phyloP scores from a whole-genome alignment of 1,140 invertebrate genomes.

The Brachystomella parvula region DNA sequence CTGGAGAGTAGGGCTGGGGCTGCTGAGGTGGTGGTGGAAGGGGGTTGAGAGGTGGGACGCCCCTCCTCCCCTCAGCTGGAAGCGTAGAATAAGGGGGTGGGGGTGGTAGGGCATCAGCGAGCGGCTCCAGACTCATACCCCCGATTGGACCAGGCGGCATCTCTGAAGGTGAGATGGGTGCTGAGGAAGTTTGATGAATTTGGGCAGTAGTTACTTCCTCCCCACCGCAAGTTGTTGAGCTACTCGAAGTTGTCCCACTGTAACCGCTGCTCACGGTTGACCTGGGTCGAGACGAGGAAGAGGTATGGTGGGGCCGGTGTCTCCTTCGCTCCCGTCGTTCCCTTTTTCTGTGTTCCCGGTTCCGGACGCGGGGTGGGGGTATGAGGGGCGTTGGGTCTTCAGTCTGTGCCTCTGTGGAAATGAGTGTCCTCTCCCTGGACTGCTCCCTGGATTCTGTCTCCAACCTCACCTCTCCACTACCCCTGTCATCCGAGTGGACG shows the following conservation, averaged over 20 bases:
- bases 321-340: constrained; percentile 37
- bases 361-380: constrained; percentile 18
- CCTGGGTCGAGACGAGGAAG: neutral
- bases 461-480: neutral
- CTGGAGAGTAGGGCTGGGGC: neutral
- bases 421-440: constrained; percentile 29
- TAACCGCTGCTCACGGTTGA: constrained; percentile 4
- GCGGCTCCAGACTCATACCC: constrained; percentile 40
- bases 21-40: constrained; percentile 9
- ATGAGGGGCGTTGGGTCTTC: constrained; percentile 37
- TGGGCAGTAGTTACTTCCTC: neutral
- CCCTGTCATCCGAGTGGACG: neutral
- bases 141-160: neutral
- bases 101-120: constrained; percentile 48
- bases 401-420: constrained; percentile 43
- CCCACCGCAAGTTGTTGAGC: too few relatives aligned
- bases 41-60: constrained; percentile 24
- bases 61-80: constrained; percentile 38
- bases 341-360: constrained; percentile 38
- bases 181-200: neutral
- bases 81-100: constrained; percentile 46
- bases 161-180: neutral
- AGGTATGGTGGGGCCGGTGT: constrained; percentile 1
- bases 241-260: too few relatives aligned
- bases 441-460: neutral